Conservation (phyloP, 2,113 vertebrate genomes). For the Archocentrus centrarchus region DNA sequence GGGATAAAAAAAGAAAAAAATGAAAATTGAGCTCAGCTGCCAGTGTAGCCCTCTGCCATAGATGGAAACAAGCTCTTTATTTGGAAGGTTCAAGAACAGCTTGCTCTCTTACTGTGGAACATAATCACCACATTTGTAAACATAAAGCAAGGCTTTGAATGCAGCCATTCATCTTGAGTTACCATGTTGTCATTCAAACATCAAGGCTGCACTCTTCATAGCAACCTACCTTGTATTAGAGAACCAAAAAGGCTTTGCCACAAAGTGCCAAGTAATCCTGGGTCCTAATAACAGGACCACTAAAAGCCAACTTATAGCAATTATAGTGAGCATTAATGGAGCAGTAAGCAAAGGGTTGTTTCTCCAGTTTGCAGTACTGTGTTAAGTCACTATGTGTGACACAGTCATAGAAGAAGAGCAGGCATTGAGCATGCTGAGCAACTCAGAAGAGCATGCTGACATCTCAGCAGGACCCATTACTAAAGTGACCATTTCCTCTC, state of each 20-base stretch:
- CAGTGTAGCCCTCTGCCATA: constrained; percentile 10
- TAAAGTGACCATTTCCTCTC: constrained; percentile 31
- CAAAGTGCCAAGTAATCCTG: constrained; percentile 56
- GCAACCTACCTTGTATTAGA: constrained; percentile 44
- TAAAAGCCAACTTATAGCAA: constrained; percentile 36
- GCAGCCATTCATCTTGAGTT: constrained; percentile 67
- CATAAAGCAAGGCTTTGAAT: constrained; percentile 66
- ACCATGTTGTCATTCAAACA: constrained; percentile 57
- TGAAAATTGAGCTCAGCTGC: constrained; percentile 52
- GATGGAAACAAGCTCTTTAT: constrained; percentile 54
- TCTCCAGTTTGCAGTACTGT: constrained; percentile 34
- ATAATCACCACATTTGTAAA: constrained; percentile 70
- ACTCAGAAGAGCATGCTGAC: not conserved
- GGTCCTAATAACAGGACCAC: constrained; percentile 26
- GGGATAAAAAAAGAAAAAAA: not conserved
- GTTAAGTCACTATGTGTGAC: constrained; percentile 36
- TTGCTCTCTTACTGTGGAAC: constrained; percentile 68
- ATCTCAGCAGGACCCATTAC: constrained; percentile 13
- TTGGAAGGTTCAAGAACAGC: constrained; percentile 72
- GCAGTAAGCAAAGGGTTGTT: constrained; percentile 38
- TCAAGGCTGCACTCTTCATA: constrained; percentile 60
- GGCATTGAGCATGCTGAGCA: not conserved
- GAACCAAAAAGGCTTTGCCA: constrained; percentile 61
- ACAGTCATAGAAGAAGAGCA: not conserved
- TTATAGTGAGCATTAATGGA: constrained; percentile 40